phyloP scores from a whole-genome alignment of 2,113 vertebrate species.

The Otus sunia region DNA sequence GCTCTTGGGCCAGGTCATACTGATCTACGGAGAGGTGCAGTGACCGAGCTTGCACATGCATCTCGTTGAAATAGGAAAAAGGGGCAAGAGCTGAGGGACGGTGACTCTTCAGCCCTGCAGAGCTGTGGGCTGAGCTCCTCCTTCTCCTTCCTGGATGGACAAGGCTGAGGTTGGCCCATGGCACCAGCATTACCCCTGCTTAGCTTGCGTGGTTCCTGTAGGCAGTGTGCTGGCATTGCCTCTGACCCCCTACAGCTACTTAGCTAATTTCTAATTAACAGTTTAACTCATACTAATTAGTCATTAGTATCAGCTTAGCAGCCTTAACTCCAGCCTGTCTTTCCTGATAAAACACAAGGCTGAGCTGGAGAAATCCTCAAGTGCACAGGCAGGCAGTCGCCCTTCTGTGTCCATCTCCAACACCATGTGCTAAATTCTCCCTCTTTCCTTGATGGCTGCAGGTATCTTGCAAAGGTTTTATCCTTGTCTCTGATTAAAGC shows the following conservation, averaged over 20 bases:
- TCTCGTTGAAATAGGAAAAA: background rate
- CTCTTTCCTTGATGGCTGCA: background rate
- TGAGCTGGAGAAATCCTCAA: background rate
- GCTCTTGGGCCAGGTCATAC: background rate
- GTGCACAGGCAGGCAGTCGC: background rate
- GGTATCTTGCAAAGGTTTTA: background rate
- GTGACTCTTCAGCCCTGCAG: background rate
- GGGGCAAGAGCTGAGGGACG: background rate
- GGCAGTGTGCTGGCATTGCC: background rate
- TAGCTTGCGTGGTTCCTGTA: rapidly evolving
- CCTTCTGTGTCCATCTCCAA: background rate
- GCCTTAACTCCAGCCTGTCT: conserved; percentile 25
- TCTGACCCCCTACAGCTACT: conserved; percentile 5
- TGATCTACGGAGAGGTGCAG: background rate
- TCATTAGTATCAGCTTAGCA: conserved; percentile 54
- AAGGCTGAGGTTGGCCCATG: background rate
- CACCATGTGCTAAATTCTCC: background rate
- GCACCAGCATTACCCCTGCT: background rate
- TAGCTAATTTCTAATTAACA: conserved; percentile 49
- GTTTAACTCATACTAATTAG: conserved; percentile 59
- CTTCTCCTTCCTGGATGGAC: background rate
- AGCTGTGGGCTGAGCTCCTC: background rate
- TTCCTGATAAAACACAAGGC: background rate
- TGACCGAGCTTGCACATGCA: rapidly evolving
- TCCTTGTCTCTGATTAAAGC: background rate